Conservation (phyloP, 2,888 invertebrate genomes). For the Drosophila austrosaltans region DNA sequence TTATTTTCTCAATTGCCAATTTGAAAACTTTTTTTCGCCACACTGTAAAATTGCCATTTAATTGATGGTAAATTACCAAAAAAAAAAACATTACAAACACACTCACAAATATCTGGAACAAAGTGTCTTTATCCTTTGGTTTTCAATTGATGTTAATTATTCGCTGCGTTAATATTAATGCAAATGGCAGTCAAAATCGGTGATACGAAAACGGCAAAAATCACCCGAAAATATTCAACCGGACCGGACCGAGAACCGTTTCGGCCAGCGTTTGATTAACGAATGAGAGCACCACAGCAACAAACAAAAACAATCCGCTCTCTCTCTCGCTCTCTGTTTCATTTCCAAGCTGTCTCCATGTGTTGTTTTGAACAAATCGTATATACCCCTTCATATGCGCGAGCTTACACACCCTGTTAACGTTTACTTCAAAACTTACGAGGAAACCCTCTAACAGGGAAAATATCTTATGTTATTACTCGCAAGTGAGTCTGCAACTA, state of each 20-base stretch:
- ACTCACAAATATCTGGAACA: background rate
- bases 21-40: background rate
- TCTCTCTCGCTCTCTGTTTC: background rate
- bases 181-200: background rate
- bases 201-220: conserved; percentile 18
- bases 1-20: conserved; percentile 1
- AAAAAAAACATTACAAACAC: background rate
- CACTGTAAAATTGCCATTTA: background rate
- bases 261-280: conserved; percentile 13
- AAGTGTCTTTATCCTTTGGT: background rate
- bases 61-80: conserved; percentile 1
- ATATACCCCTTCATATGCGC: background rate
- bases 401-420: background rate
- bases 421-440: background rate
- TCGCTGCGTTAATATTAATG: conserved; percentile 7
- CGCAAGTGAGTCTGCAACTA: background rate
- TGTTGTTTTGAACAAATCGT: background rate
- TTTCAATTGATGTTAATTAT: conserved; percentile 16
- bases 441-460: background rate
- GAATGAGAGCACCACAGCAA: conserved; percentile 15
- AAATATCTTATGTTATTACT: background rate
- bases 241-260: conserved; percentile 19
- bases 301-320: conserved; percentile 9
- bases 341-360: background rate
- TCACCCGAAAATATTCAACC: conserved; percentile 9